These are phyloP conservation scores for Gymnocypris eckloni DNA, from an alignment of 2,797 vertebrate genomes.

Conservation along the genomic window DNA sequence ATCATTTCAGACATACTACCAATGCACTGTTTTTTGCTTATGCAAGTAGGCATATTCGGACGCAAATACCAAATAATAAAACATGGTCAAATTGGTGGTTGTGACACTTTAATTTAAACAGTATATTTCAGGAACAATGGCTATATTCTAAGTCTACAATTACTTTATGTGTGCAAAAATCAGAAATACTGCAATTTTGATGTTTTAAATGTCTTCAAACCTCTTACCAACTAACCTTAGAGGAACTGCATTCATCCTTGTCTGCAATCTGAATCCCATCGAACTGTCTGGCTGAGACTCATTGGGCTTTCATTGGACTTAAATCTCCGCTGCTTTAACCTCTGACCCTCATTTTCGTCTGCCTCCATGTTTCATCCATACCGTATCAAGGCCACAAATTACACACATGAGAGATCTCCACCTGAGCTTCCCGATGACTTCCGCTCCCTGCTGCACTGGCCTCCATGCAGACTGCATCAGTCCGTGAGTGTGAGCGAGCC, in stretches of 20 bases:
- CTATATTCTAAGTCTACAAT: neutral
- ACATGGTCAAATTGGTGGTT: neutral
- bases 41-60: neutral
- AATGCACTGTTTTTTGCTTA: neutral
- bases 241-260: slow-evolving; percentile 31
- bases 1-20: neutral
- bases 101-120: neutral
- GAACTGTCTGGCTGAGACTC: slow-evolving; percentile 22
- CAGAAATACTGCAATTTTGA: neutral
- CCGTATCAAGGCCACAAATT: slow-evolving; percentile 50
- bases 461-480: slow-evolving; percentile 26
- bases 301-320: slow-evolving; percentile 36
- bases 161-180: neutral
- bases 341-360: slow-evolving; percentile 49
- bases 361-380: slow-evolving; percentile 52
- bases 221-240: neutral
- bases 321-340: slow-evolving; percentile 57
- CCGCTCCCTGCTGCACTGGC: slow-evolving; percentile 13
- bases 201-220: slow-evolving; percentile 13
- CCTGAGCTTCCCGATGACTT: slow-evolving; percentile 49
- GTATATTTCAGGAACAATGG: neutral
- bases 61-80: neutral
- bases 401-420: slow-evolving; percentile 58
- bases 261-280: slow-evolving; percentile 52
- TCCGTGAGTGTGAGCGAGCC: neutral